Percentiles rank a stretch among this genome's conserved stretches.
Conservation (phyloP, 2,888 invertebrate species). For the Geotrupes spiniger region DNA sequence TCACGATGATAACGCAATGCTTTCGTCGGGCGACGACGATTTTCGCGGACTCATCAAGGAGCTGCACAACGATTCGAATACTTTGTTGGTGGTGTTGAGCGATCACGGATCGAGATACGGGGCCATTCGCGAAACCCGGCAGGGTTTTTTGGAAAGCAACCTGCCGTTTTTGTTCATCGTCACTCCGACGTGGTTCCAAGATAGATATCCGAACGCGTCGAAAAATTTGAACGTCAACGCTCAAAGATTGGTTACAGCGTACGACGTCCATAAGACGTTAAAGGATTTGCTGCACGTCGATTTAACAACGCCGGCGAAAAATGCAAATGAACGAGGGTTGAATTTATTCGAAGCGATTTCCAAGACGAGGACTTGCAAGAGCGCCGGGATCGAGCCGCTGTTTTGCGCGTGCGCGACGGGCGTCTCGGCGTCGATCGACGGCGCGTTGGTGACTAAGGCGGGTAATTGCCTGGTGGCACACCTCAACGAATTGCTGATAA, state of each 20-base stretch:
- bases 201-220: constrained; percentile 60
- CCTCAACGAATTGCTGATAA: constrained; percentile 62
- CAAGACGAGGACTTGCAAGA: constrained; percentile 66
- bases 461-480: constrained; percentile 60
- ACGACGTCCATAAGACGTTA: constrained; percentile 78
- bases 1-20: constrained; percentile 79
- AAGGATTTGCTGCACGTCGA: constrained; percentile 53
- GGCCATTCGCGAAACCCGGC: constrained; percentile 73
- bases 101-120: constrained; percentile 91
- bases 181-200: constrained; percentile 69
- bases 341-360: constrained; percentile 77
- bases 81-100: constrained; percentile 69
- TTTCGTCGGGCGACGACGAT: constrained; percentile 66
- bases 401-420: constrained; percentile 84
- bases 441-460: constrained; percentile 56
- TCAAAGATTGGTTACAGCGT: constrained; percentile 72
- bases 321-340: constrained; percentile 53
- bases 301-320: too few species aligned
- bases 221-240: constrained; percentile 64
- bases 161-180: constrained; percentile 74
- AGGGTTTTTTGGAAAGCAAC: constrained; percentile 81
- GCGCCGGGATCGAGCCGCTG: constrained; percentile 74
- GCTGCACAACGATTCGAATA: constrained; percentile 55
- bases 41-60: constrained; percentile 58
- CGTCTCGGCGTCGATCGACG: constrained; percentile 54